These are phyloP conservation scores for Vanessa atalanta DNA, from an alignment of 1,140 invertebrate genomes.

Conservation along the genomic window DNA sequence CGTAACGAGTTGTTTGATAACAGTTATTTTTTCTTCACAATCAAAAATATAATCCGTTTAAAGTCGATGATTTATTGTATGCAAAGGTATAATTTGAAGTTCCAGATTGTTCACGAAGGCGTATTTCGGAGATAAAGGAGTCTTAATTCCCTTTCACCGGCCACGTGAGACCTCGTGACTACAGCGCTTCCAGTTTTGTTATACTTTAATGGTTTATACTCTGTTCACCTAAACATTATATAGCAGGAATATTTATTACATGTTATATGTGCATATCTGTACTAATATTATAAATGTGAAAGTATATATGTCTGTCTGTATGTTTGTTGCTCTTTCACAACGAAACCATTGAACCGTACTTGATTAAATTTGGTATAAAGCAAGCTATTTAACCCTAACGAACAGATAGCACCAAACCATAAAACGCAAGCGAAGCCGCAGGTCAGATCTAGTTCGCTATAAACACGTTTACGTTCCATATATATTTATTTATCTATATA, in stretches of 20 bases:
- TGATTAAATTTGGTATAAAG: not conserved
- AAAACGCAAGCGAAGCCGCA: too few relatives aligned
- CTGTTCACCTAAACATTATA: not conserved
- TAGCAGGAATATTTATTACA: too few relatives aligned
- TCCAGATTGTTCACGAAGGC: not conserved
- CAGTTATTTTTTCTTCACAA: not conserved
- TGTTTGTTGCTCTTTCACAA: too few relatives aligned
- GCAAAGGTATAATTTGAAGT: constrained; percentile 2
- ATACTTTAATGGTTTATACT: not conserved
- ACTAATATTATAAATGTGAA: too few relatives aligned
- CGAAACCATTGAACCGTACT: not conserved
- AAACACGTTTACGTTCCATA: too few relatives aligned
- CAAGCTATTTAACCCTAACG: too few relatives aligned
- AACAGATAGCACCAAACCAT: too few relatives aligned
- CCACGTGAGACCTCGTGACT: constrained; percentile 8
- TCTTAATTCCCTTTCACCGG: constrained; percentile 22
- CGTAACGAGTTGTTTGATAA: not conserved
- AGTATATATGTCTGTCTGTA: too few relatives aligned
- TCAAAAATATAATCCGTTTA: not conserved
- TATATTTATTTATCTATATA: too few relatives aligned
- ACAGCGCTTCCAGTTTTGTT: not conserved
- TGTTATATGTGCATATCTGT: too few relatives aligned
- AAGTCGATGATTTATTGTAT: constrained; percentile 1
- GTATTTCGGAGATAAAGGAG: constrained; percentile 14
- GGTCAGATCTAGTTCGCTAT: too few relatives aligned